Evolutionary conservation across 2,888 invertebrate genomes (phyloP), one percentile per base, ranked within the genome.

Genomic region (Psococerastis gibbosa): DNA sequence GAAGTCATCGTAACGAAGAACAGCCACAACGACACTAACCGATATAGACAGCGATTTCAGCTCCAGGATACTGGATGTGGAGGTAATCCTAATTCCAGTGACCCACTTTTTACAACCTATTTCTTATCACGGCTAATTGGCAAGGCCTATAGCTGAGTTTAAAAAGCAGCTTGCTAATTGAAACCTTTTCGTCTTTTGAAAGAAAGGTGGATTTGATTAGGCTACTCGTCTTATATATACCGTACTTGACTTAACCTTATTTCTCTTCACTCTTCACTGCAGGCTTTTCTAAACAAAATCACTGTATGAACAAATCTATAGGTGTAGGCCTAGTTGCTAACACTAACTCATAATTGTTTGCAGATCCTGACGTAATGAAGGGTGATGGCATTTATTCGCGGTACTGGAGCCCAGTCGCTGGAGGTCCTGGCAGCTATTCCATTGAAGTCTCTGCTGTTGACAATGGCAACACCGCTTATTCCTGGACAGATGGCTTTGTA

Each of bases 341-440:
- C 16, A 41, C 22, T 8, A 41, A 41, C 11, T 41, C 16, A 41
- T 41, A n/a, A 27, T 22, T 23, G 16, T 33, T 49, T 51, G 18
- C 50, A 66, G 75, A 75, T 59, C 73, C 75, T 1, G 77, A 77
- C 55, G 64, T 75, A 20, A 68, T 68, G 17, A 66, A 64, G 55
- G 69, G 70, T 1, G 77, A 77, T 56, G 76, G 77, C 1, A 64
- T 76, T 9, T 77, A 77, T 53, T 69, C 74, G 1, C 63, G 72
- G 35, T 74, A 72, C 54, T 69, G 71, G 50, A 66, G 62, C 47
- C 65, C 68, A n/a, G 59, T 60, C 3, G 57, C 58, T 17, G 59
- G 61, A 38, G 55, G 56, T 42, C 57, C 63, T 2, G 69, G 69
- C 13, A 53, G 61, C 27, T 69, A 69, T 52, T 66, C 62, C 3